Conservation (phyloP, 2,888 invertebrate species). For the Boloria euphrosyne region DNA sequence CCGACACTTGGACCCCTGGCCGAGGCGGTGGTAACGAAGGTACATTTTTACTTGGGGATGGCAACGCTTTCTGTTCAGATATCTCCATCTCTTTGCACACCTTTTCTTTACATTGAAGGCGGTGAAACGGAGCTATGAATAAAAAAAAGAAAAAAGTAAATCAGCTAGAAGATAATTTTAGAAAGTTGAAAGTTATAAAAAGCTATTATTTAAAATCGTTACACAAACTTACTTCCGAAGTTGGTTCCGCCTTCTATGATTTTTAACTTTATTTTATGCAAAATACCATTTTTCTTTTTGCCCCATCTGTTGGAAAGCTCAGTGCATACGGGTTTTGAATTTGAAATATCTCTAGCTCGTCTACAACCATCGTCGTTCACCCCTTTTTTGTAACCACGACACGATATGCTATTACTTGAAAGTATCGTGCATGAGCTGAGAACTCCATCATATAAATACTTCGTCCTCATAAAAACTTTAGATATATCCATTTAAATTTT, state of each 20-base stretch:
- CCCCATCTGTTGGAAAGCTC: constrained; percentile 53
- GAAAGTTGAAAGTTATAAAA: constrained; percentile 4
- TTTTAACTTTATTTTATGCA: constrained; percentile 67
- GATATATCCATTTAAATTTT: not conserved
- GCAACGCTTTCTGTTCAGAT: constrained; percentile 52
- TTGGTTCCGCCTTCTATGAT: constrained; percentile 72
- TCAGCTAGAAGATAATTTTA: not conserved
- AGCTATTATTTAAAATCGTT: constrained; percentile 1
- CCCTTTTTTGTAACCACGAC: constrained; percentile 54
- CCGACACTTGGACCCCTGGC: constrained; percentile 67
- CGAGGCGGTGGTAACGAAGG: constrained; percentile 53
- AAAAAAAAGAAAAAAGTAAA: not conserved
- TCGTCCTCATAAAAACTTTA: not conserved
- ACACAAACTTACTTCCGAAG: constrained; percentile 66
- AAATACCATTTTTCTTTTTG: constrained; percentile 59
- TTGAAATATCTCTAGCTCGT: constrained; percentile 62
- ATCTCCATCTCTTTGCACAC: constrained; percentile 44
- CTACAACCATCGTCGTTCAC: constrained; percentile 54
- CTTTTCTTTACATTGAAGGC: constrained; percentile 51
- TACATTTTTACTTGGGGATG: constrained; percentile 49
- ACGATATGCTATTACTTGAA: constrained; percentile 24
- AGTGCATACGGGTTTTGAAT: constrained; percentile 56
- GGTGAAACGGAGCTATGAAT: constrained; percentile 65
- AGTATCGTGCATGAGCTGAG: constrained; percentile 22
- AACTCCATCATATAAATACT: constrained; percentile 22